Evolutionary conservation across 2,113 vertebrate species (phyloP).

Genomic region (Pan paniscus): DNA sequence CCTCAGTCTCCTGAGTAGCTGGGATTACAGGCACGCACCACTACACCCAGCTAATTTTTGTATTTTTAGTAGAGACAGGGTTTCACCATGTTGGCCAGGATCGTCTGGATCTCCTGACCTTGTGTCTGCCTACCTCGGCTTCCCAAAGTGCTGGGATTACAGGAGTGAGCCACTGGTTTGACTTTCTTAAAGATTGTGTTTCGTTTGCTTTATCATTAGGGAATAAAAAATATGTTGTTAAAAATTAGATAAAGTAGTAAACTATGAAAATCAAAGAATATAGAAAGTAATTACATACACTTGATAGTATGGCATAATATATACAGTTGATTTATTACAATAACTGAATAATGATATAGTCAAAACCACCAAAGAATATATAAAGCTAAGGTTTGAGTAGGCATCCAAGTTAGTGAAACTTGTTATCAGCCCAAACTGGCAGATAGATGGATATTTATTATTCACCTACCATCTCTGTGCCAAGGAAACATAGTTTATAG

Average conservation of each 20-base stretch:
- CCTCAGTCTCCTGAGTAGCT: too few relatives aligned
- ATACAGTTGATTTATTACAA: neutral
- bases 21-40: too few relatives aligned
- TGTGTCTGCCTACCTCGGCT: too few relatives aligned
- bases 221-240: neutral
- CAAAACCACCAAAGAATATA: neutral
- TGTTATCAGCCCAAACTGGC: neutral
- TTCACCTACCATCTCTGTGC: neutral
- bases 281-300: neutral
- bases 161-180: neutral
- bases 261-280: neutral
- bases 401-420: neutral
- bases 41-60: too few relatives aligned
- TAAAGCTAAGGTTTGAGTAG: neutral
- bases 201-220: neutral
- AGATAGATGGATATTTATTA: neutral
- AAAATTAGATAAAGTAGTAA: neutral
- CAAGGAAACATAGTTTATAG: neutral
- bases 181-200: neutral
- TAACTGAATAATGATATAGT: neutral
- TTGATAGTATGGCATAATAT: neutral
- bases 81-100: too few relatives aligned
- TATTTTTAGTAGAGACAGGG: too few relatives aligned
- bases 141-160: too few relatives aligned
- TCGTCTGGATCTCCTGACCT: too few relatives aligned